A percentile compares a stretch with the other conserved stretches of the same genome.
phyloP scores from a whole-genome alignment of 2,797 vertebrate genomes.

The Urosaurus nigricauda region DNA sequence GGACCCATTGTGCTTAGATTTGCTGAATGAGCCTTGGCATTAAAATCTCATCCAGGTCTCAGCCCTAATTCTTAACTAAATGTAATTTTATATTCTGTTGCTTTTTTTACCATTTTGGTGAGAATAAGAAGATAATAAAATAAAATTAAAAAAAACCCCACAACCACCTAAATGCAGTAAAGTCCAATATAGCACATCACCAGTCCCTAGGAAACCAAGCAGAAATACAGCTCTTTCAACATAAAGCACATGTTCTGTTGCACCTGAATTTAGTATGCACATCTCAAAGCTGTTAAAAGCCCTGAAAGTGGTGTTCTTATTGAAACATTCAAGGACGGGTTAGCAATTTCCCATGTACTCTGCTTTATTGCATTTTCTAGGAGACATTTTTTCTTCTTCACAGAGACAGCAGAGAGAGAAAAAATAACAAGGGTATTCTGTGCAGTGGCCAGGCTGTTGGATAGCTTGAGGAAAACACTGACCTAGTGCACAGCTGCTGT shows the following conservation, averaged over 20 bases:
- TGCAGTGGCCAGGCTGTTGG: background rate
- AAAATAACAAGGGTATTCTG: background rate
- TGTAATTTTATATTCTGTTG: background rate
- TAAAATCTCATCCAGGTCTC: conserved; percentile 16
- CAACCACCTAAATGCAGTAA: background rate
- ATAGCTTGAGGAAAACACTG: background rate
- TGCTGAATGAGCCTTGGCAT: background rate
- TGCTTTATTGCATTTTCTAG: conserved; percentile 10
- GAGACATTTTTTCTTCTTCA: conserved; percentile 13
- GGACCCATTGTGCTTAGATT: background rate
- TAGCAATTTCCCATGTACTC: conserved; percentile 27
- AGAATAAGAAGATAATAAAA: background rate
- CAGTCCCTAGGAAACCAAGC: background rate
- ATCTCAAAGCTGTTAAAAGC: conserved; percentile 34
- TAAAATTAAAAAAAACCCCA: background rate
- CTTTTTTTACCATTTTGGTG: background rate
- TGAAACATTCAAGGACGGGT: conserved; percentile 57
- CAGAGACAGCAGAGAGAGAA: conserved; percentile 25
- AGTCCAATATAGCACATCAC: background rate
- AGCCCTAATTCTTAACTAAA: conserved; percentile 6
- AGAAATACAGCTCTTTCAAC: conserved; percentile 44
- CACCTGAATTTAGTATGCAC: conserved; percentile 26
- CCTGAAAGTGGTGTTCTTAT: background rate
- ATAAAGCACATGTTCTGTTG: conserved; percentile 21
- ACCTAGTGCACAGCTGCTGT: background rate